Evolutionary conservation across 2,113 vertebrate species (phyloP).

Genomic region (Phocoena sinus): DNA sequence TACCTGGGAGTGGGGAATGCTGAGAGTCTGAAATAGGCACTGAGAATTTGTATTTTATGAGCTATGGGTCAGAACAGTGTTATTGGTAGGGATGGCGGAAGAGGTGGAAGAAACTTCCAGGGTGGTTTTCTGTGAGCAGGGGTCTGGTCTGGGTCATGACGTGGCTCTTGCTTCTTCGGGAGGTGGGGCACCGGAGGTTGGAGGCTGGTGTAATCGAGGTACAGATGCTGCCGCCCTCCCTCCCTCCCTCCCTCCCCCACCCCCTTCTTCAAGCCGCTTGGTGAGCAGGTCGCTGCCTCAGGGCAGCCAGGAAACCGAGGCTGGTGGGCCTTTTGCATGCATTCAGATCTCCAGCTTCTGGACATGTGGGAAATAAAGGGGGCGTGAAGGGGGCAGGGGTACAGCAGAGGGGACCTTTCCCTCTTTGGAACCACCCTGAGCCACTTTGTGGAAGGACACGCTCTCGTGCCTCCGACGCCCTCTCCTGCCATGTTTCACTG

Average conservation of each 20-base stretch:
- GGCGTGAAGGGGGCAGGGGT: not conserved
- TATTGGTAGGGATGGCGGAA: fast-evolving
- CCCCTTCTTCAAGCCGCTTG: not conserved
- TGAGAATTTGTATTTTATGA: not conserved
- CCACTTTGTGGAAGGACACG: not conserved
- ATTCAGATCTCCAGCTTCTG: not conserved
- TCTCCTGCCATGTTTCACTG: not conserved
- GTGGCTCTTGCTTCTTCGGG: not conserved
- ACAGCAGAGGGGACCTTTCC: not conserved
- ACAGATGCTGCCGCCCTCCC: fast-evolving
- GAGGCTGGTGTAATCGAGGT: not conserved
- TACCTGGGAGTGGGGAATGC: fast-evolving
- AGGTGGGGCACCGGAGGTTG: not conserved
- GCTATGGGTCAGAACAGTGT: fast-evolving
- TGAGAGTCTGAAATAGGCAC: not conserved
- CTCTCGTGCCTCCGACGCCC: fast-evolving
- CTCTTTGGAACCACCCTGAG: not conserved
- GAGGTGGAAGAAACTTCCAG: not conserved
- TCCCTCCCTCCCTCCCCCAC: no score
- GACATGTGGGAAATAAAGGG: fast-evolving
- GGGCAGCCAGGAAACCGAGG: not conserved
- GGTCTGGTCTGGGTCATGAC: not conserved
- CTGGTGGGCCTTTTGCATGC: not conserved
- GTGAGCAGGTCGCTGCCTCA: not conserved
- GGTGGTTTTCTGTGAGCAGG: fast-evolving